phyloP scores from a whole-genome alignment of 2,888 invertebrate species.

The Atethmia centrago region DNA sequence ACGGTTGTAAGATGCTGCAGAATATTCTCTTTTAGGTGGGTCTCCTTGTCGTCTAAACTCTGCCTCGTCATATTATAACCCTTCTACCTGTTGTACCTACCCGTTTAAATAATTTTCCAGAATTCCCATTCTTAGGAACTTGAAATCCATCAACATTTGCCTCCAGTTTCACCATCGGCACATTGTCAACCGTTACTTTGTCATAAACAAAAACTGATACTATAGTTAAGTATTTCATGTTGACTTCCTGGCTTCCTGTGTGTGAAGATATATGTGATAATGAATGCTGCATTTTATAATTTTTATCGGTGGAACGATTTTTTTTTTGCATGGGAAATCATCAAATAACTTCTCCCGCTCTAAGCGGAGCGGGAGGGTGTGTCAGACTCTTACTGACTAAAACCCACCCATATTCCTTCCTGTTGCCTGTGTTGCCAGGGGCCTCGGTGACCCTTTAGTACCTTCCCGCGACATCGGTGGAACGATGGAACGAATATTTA shows the following conservation, averaged over 20 bases:
- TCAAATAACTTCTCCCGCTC: no score
- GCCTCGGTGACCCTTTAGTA: no score
- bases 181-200: conserved; percentile 19
- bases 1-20: not conserved
- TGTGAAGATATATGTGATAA: not conserved
- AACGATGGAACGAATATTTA: not conserved
- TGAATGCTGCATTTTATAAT: conserved; percentile 13
- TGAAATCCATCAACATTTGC: not conserved
- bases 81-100: conserved; percentile 2
- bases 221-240: conserved; percentile 19
- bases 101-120: conserved; percentile 3
- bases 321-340: no score
- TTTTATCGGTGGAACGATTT: not conserved
- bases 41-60: not conserved
- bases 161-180: conserved; percentile 18
- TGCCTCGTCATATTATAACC: not conserved
- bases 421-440: no score
- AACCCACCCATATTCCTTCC: no score
- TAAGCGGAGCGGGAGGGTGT: no score
- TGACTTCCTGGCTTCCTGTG: not conserved
- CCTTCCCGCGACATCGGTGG: no score
- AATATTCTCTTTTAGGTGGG: not conserved
- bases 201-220: conserved; percentile 13
- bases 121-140: not conserved
- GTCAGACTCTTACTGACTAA: no score